Conservation (phyloP, 1,140 invertebrate species). For the Ylistrum balloti region DNA sequence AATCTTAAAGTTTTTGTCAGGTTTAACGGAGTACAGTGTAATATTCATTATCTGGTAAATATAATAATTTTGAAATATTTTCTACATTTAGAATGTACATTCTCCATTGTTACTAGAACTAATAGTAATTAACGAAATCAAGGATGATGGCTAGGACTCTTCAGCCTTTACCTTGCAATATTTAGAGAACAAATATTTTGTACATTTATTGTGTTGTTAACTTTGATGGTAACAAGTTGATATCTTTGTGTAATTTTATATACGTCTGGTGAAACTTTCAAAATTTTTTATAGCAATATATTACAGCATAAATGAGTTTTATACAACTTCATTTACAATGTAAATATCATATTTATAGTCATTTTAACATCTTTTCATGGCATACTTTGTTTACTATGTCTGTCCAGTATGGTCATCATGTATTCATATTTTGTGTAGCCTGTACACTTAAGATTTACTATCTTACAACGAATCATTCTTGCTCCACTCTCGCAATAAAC, state of each 20-base stretch:
- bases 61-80: no score
- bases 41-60: no score
- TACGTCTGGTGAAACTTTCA: background rate
- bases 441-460: background rate
- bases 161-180: background rate
- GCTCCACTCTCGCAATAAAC: no score
- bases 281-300: slow-evolving; percentile 1
- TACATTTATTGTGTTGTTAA: slow-evolving; percentile 11
- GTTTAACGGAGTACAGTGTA: no score
- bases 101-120: no score
- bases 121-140: no score
- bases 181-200: background rate
- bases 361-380: background rate
- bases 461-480: no score
- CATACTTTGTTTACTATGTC: background rate
- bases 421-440: background rate
- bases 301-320: background rate
- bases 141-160: no score
- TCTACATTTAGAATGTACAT: no score
- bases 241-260: background rate
- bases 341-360: background rate
- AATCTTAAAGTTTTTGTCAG: no score
- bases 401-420: background rate
- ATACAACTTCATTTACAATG: background rate
- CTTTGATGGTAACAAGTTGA: background rate